Evolutionary conservation across 2,888 invertebrate species (phyloP).

Genomic region (Pristionchus arcanus): DNA sequence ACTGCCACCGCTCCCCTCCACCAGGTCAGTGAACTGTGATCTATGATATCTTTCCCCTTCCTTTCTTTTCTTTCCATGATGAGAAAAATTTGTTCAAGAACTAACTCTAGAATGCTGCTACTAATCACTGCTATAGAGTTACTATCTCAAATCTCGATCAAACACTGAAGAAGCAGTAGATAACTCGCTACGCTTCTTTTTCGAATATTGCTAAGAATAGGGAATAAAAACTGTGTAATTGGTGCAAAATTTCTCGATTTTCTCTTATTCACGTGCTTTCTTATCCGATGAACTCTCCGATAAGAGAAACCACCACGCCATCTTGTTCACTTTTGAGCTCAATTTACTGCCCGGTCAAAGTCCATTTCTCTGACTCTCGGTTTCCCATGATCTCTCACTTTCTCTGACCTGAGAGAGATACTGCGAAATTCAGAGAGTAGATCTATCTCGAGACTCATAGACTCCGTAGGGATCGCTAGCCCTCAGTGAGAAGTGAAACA

Average conservation of each 20-base stretch:
- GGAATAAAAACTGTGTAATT: not conserved
- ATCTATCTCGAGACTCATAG: not conserved
- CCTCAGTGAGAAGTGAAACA: not conserved
- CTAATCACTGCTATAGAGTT: not conserved
- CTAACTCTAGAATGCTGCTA: too few species aligned
- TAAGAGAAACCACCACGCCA: not conserved
- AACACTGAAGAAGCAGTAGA: not conserved
- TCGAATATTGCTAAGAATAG: not conserved
- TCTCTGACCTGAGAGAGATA: not conserved
- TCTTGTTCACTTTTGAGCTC: not conserved
- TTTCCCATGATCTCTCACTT: not conserved
- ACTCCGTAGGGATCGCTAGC: not conserved
- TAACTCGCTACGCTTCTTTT: not conserved
- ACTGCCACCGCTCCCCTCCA: slow-evolving; percentile 46
- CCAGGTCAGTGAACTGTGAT: slow-evolving; percentile 49
- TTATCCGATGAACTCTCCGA: not conserved
- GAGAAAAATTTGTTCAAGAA: not conserved
- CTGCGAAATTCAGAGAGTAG: not conserved
- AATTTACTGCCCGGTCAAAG: slow-evolving; percentile 3
- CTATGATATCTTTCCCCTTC: not conserved
- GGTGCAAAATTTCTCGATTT: not conserved
- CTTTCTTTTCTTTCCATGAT: not conserved
- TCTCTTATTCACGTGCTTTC: slow-evolving; percentile 8
- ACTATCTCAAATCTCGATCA: not conserved
- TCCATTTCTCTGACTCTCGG: not conserved